Evolutionary conservation across 2,797 vertebrate genomes (phyloP).

Genomic region (Neosilurus hyrtlii): DNA sequence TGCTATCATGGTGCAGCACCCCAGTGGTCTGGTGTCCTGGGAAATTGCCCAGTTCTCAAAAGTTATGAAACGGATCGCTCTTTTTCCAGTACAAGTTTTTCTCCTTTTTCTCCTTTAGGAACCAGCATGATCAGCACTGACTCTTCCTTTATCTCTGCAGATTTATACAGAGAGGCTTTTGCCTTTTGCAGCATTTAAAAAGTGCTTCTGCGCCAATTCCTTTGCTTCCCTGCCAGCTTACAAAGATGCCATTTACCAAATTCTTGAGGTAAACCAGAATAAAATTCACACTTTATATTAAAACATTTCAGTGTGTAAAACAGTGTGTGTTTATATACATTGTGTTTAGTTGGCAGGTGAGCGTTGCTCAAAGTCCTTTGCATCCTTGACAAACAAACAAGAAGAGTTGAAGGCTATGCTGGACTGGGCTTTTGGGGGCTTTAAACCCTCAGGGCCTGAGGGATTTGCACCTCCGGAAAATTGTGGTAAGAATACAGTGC

Average conservation of each 20-base stretch:
- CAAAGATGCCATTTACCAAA: slow-evolving; percentile 71
- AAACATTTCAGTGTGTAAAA: not conserved
- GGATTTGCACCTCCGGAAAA: slow-evolving; percentile 58
- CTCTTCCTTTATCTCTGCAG: slow-evolving; percentile 57
- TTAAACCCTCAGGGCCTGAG: slow-evolving; percentile 70
- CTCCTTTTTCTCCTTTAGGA: not conserved
- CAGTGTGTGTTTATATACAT: not conserved
- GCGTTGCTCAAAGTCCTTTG: slow-evolving; percentile 70
- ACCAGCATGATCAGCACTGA: not conserved
- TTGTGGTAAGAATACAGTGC: slow-evolving; percentile 51
- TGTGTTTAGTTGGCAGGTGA: slow-evolving; percentile 69
- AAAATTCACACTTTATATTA: not conserved
- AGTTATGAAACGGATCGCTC: not conserved
- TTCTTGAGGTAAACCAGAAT: slow-evolving; percentile 69
- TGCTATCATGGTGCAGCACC: too few relatives aligned
- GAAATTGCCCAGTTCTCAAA: too few relatives aligned
- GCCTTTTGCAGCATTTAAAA: slow-evolving; percentile 64
- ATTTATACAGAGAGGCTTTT: slow-evolving; percentile 62
- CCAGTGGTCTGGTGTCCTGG: too few relatives aligned
- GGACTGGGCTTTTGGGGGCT: slow-evolving; percentile 74
- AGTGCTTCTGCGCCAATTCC: slow-evolving; percentile 73
- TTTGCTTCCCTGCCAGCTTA: slow-evolving; percentile 68
- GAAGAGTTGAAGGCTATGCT: slow-evolving; percentile 72
- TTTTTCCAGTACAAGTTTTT: not conserved
- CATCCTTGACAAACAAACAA: slow-evolving; percentile 55